These are phyloP conservation scores for Embidobia sp. DNA, from an alignment of 2,888 invertebrate genomes.

Conservation along the genomic window DNA sequence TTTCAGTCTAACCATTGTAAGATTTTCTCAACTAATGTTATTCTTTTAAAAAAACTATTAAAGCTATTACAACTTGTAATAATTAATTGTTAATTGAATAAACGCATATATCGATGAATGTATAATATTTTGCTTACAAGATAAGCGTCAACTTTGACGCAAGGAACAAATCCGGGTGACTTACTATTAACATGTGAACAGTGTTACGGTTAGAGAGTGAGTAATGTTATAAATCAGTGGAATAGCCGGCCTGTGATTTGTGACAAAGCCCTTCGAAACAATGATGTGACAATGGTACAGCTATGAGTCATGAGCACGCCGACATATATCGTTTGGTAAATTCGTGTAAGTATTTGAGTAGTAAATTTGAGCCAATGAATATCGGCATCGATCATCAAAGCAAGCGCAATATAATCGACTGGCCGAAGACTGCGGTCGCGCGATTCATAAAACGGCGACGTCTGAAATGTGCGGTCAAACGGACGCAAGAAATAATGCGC, in stretches of 20 bases:
- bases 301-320: conserved; percentile 36
- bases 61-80: too few species aligned
- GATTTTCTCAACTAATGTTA: too few species aligned
- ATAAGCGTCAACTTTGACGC: conserved; percentile 14
- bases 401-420: neutral
- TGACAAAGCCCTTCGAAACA: conserved; percentile 57
- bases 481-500: neutral
- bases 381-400: neutral
- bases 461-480: too few species aligned
- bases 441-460: too few species aligned
- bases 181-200: conserved; percentile 48
- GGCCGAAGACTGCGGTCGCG: too few species aligned
- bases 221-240: conserved; percentile 52
- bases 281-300: conserved; percentile 51
- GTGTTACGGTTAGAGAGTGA: conserved; percentile 30
- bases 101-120: too few species aligned
- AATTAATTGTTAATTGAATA: too few species aligned
- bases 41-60: too few species aligned
- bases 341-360: neutral
- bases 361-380: conserved; percentile 2
- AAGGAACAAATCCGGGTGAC: conserved; percentile 26
- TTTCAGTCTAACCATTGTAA: too few species aligned
- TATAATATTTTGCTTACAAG: too few species aligned
- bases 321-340: conserved; percentile 37
- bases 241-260: conserved; percentile 47